Evolutionary conservation across 2,113 vertebrate genomes (phyloP).

Genomic region (Apaloderma vittatum): DNA sequence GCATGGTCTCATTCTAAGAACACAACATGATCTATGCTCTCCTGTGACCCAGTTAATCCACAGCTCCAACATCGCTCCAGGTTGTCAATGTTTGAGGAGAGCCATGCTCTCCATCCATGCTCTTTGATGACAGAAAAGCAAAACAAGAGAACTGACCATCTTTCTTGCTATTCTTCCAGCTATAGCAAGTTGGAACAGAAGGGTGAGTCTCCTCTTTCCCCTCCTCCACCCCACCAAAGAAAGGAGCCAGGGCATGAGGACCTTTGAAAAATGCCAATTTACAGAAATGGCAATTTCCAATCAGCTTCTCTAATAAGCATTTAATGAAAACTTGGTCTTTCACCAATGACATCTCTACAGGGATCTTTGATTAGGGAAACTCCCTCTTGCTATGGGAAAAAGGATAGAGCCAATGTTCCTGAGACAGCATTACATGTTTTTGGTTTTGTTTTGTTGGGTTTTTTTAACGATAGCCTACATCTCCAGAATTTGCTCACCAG

Average conservation of each 20-base stretch:
- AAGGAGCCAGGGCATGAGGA: not conserved
- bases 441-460: not conserved
- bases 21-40: not conserved
- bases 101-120: not conserved
- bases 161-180: not conserved
- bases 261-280: not conserved
- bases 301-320: conserved; percentile 2
- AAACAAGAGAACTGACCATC: not conserved
- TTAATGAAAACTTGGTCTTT: not conserved
- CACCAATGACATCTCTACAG: not conserved
- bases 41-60: not conserved
- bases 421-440: not conserved
- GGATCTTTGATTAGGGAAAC: not conserved
- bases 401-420: not conserved
- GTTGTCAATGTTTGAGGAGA: not conserved
- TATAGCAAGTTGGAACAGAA: not conserved
- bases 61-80: not conserved
- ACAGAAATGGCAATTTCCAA: not conserved
- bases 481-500: not conserved
- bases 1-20: not conserved
- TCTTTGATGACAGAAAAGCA: not conserved
- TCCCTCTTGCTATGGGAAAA: not conserved
- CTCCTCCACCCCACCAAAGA: not conserved
- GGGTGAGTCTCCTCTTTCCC: not conserved
- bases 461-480: conserved; percentile 6